Base-by-base conservation (phyloP, 35 echinoderm and acorn worm genomes). In the Amphiura filiformis region DNA sequence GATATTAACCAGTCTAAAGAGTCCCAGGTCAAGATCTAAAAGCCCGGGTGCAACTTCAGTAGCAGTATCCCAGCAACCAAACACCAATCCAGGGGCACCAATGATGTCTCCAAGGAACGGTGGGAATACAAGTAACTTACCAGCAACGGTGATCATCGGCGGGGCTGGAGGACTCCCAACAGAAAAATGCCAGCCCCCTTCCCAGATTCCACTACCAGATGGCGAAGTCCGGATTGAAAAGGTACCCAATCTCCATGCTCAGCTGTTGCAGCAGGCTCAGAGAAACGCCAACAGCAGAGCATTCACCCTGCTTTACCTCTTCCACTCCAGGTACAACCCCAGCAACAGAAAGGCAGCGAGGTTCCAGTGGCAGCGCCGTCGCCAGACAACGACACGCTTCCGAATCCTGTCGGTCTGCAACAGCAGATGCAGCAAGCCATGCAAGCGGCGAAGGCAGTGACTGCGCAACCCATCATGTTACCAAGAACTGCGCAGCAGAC, bases 181-280 rank as follows among this genome's bases (percentile, higher is more conserved):
- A 5, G 85, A 87, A 30, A 78, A 87, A 41, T 87, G 85, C 35
- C 34, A 87, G 75, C 75, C 85, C 23, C 85, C 85, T 39, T 35
- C 76, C 7, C 76, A 75, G 42, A 76, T 70, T 26, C 18, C 82
- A 47, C 44, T 97, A 37, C 49, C 86, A 78, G 92, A 93, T 64
- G 95, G 95, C 75, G 95, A 97, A 47, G 92, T 97, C 32, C 84
- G 89, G 39, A 97, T 97, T 39, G 87, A 97, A 75, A 97, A 93
- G 56, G 86, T 97, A 36, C 95, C 95, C 31, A 97, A 97, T 78
- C 81, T 90, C 38, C 92, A 89, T 88, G 88, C 86, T 30, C 82
- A 91, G 52, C 89, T 76, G 41, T 76, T 38, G 81, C 85, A 77
- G n/a, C 86, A 87, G 84, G 40, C 39, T n/a, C 83, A 86, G 36